Evolutionary conservation across 2,113 vertebrate genomes (phyloP).

Genomic region (Ovis aries): ARS-UI_Ramb_v3.0 NC_056071.1:12977501-12978000

Average conservation of each 20-base stretch:
- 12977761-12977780: neutral
- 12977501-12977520: neutral
- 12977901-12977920: neutral
- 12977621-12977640: neutral
- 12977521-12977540: neutral
- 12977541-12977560: neutral
- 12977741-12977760: neutral
- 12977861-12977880: neutral
- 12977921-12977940: neutral
- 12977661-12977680: neutral
- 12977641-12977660: neutral
- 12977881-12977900: neutral
- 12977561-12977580: neutral
- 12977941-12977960: neutral
- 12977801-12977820: neutral
- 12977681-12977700: neutral
- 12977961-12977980: neutral
- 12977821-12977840: neutral
- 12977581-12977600: neutral
- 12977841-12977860: neutral
- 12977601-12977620: neutral
- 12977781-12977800: neutral
- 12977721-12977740: neutral
- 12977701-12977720: neutral
- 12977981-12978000: neutral